Evolutionary conservation across 1,140 invertebrate genomes (phyloP), one percentile per base, ranked within the genome.

Genomic region (Listronotus bonariensis): DNA sequence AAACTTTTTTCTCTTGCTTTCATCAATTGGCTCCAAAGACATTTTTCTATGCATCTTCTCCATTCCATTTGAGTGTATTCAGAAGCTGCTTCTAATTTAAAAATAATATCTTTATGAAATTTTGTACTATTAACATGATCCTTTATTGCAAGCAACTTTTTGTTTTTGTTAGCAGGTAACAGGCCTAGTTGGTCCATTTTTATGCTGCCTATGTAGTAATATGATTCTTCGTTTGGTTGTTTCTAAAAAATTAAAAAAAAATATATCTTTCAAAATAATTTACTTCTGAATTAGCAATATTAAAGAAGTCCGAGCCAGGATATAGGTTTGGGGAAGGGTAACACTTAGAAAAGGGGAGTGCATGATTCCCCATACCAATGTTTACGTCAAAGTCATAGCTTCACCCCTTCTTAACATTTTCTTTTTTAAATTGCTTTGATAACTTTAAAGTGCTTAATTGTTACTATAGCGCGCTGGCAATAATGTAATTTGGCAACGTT

Each of bases 31-130:
- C 17, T 38, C 63, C 63, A 65, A 8, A 65, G 43, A 38, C 63
- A 65, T 40, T 59, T 57, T 18, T 65, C 63, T 15, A 65, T 42
- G 0, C 54, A 26, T 11, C 15, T 40, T 43, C 48, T 20, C 63
- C 63, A 65, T 36, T 58, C 6, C 0, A 42, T 5, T 43, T 65
- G 53, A 10, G 53, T 58, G 26, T 58, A 58, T 32, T 65, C 63
- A 3, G 63, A 51, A 17, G 45, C 14, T 8, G 63, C 52, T 45
- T 65, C 32, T n/a, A 65, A 52, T 10, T 12, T 31, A 6, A 65
- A 34, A 9, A 58, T 15, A 4, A 52, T 52, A 3, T 65, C 63
- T 43, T 58, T 65, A 18, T 65, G 63, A 20, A 65, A 65, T 43
- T 34, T 65, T 5, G n/a, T 18, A 20, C 63, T 65, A n/a, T 43